Conservation (phyloP, 2,888 invertebrate genomes). For the Andrena marginata region DNA sequence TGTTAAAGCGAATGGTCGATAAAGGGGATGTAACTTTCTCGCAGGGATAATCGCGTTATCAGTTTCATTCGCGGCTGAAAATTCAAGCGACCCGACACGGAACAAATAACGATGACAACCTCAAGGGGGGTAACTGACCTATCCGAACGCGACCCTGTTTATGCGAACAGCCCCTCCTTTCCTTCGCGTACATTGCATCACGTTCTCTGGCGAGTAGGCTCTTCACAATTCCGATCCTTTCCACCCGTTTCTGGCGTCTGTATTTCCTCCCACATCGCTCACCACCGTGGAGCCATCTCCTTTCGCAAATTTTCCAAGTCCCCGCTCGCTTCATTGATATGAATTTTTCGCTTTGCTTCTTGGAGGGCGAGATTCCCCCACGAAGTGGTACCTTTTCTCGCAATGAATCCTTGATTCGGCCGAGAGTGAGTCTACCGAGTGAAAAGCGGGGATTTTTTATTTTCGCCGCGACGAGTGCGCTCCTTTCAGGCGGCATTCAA, state of each 20-base stretch:
- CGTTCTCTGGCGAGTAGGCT: slow-evolving; percentile 37
- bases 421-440: neutral
- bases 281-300: slow-evolving; percentile 10
- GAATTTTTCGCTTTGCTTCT: slow-evolving; percentile 7
- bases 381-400: slow-evolving; percentile 4
- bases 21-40: too few relatives aligned
- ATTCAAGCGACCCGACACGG: neutral
- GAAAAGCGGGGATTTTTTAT: slow-evolving; percentile 3
- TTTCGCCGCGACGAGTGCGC: slow-evolving; percentile 6
- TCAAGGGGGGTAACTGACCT: slow-evolving; percentile 52
- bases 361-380: neutral
- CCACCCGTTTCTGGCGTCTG: slow-evolving; percentile 20
- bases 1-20: too few relatives aligned
- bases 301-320: slow-evolving; percentile 20
- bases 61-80: neutral
- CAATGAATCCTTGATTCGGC: slow-evolving; percentile 31
- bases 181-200: slow-evolving; percentile 7
- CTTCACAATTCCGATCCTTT: slow-evolving; percentile 42
- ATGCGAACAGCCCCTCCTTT: slow-evolving; percentile 9
- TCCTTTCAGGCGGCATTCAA: slow-evolving; percentile 13
- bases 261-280: slow-evolving; percentile 11
- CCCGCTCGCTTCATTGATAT: slow-evolving; percentile 7
- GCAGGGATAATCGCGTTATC: neutral
- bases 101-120: slow-evolving; percentile 21
- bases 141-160: slow-evolving; percentile 61